These are phyloP conservation scores for Psittacus erithacus DNA, from an alignment of 2,113 vertebrate species.

Conservation along the genomic window DNA sequence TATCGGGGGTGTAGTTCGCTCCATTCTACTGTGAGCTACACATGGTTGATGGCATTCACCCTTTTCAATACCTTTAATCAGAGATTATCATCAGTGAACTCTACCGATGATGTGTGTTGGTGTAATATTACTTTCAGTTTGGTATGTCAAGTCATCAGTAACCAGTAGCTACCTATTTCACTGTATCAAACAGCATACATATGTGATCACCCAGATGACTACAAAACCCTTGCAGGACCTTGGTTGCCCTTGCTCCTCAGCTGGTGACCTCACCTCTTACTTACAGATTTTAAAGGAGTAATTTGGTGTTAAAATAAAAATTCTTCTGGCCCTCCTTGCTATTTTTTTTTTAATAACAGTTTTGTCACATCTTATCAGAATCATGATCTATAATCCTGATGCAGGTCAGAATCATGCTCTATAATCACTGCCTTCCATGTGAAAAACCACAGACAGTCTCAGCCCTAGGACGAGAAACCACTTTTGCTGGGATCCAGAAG, in stretches of 20 bases:
- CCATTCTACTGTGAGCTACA: not conserved
- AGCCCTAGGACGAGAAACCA: not conserved
- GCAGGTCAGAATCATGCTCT: not conserved
- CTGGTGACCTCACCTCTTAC: not conserved
- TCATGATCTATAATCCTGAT: not conserved
- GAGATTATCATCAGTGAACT: not conserved
- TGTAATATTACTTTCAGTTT: not conserved
- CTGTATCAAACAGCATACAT: not conserved
- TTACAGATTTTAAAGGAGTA: not conserved
- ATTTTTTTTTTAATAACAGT: not conserved
- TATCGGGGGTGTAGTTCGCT: not conserved
- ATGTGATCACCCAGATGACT: not conserved
- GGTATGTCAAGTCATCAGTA: not conserved
- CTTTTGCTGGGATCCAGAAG: not conserved
- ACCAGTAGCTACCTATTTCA: not conserved
- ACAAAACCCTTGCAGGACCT: not conserved
- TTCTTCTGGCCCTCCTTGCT: not conserved
- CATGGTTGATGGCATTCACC: not conserved
- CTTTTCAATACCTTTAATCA: not conserved
- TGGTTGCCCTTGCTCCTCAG: not conserved
- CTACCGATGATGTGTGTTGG: not conserved
- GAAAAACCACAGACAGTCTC: not conserved
- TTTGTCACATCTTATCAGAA: not conserved
- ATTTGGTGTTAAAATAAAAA: not conserved
- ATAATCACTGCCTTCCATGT: accelerated